phyloP scores from a whole-genome alignment of 2,113 vertebrate genomes.

The Tetrao urogallus region DNA sequence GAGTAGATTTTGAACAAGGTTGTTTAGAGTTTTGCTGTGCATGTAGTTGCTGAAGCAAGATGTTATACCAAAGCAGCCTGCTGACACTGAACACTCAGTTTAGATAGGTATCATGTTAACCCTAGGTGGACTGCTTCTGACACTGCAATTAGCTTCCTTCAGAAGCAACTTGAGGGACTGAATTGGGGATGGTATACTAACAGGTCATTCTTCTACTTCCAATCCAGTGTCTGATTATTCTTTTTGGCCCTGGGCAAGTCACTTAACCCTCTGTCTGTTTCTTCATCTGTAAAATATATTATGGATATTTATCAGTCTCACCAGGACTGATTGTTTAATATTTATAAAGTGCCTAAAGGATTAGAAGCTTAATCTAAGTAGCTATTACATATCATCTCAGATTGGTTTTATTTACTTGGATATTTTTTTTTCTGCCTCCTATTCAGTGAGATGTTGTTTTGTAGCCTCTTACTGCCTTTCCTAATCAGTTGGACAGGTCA shows the following conservation, averaged over 20 bases:
- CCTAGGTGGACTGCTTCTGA: neutral
- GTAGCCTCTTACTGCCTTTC: neutral
- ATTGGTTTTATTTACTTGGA: conserved; percentile 57
- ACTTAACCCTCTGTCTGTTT: conserved; percentile 66
- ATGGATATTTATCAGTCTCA: conserved; percentile 72
- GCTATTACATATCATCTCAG: conserved; percentile 54
- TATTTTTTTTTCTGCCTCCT: neutral
- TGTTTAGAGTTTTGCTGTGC: neutral
- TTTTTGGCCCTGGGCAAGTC: conserved; percentile 53
- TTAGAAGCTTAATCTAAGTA: conserved; percentile 56
- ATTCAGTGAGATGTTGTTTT: conserved; percentile 20
- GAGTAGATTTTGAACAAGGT: neutral
- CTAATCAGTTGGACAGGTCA: conserved; percentile 15
- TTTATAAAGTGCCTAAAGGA: conserved; percentile 73
- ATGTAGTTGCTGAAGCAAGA: rapidly evolving
- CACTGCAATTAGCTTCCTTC: neutral
- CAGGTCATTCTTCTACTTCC: conserved; percentile 7
- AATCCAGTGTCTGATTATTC: conserved; percentile 51
- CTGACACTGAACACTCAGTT: neutral
- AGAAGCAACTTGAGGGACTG: neutral
- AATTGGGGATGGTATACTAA: neutral
- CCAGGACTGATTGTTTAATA: conserved; percentile 73
- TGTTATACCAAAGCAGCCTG: neutral
- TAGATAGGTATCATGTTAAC: neutral
- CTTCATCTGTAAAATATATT: conserved; percentile 67